Base-by-base conservation (phyloP, 1,140 invertebrate genomes). In the Zophobas morio region DNA sequence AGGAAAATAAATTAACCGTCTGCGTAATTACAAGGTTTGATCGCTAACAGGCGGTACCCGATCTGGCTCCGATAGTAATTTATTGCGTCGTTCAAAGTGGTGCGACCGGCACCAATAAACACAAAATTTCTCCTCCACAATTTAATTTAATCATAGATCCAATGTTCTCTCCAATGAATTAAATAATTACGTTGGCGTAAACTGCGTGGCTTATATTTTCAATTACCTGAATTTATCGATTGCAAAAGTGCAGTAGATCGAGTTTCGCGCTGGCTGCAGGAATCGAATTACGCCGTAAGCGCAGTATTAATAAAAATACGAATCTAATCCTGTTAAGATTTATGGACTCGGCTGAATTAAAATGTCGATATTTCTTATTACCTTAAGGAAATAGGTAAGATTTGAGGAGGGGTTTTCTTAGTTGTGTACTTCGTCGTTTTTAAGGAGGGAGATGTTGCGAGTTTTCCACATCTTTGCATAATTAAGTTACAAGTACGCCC, bases 261-360 rank as follows among this genome's bases (percentile, higher is more conserved):
- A 4, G 42, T 46, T 46, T 46, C 8, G 3, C 56, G 37, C 36
- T 60, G 6, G 36, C 56, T 60, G 33, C 32, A 60, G n/a, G 56
- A 60, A 60, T 60, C 56, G 37, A 60, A 60, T 60, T 60, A 60
- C 56, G 2, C 56, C 37, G 56, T n/a, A 60, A 60, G 56, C 56
- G 56, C 36, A 60, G 37, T 60, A 36, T 60, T 60, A 60, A 60
- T 60, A 60, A 60, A 60, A 60, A 60, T 60, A 60, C 56, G 56
- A 60, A 60, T n/a, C 34, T 60, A 60, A 60, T 37, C 36, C 56
- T 60, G n/a, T 60, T 60, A 60, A 60, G 56, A 60, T 60, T 60
- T 60, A 60, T 60, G 56, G 56, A 36, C 36, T 60, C 37, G 34
- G 34, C 56, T 36, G 56, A 36, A 8, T 46, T 46, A 46, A 60